These are phyloP conservation scores for Pseudorhombus dupliciocellatus DNA, from an alignment of 2,113 vertebrate genomes.

Conservation along the genomic window DNA sequence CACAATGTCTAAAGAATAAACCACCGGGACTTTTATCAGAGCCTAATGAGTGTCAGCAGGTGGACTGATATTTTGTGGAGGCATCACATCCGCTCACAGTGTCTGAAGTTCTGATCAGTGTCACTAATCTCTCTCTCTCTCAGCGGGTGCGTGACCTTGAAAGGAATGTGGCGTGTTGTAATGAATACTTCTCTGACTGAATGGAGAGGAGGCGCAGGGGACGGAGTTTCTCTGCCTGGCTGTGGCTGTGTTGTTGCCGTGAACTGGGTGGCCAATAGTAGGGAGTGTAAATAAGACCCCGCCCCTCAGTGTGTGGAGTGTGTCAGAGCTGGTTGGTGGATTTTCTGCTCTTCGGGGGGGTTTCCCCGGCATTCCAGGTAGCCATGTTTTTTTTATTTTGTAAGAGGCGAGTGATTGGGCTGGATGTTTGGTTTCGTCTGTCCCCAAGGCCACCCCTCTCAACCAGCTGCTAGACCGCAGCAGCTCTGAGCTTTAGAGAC, in stretches of 20 bases:
- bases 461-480: background rate
- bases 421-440: background rate
- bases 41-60: background rate
- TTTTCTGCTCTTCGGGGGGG: conserved; percentile 20
- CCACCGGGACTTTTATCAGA: background rate
- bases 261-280: conserved; percentile 10
- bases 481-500: background rate
- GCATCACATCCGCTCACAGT: background rate
- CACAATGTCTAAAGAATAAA: too few species aligned
- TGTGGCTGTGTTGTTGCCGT: background rate
- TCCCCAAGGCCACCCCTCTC: background rate
- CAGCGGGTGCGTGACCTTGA: conserved; percentile 18
- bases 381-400: conserved; percentile 13
- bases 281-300: background rate
- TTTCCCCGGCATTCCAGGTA: conserved; percentile 40
- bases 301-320: background rate
- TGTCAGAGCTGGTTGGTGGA: background rate
- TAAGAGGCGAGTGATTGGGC: background rate
- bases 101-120: background rate
- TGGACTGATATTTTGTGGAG: background rate
- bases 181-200: conserved; percentile 39
- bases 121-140: conserved; percentile 1
- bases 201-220: conserved; percentile 10
- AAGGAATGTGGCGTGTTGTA: conserved; percentile 45
- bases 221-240: conserved; percentile 22